Base-by-base conservation (phyloP, 1,140 invertebrate species). In the Lasioglossum baleicum region DNA sequence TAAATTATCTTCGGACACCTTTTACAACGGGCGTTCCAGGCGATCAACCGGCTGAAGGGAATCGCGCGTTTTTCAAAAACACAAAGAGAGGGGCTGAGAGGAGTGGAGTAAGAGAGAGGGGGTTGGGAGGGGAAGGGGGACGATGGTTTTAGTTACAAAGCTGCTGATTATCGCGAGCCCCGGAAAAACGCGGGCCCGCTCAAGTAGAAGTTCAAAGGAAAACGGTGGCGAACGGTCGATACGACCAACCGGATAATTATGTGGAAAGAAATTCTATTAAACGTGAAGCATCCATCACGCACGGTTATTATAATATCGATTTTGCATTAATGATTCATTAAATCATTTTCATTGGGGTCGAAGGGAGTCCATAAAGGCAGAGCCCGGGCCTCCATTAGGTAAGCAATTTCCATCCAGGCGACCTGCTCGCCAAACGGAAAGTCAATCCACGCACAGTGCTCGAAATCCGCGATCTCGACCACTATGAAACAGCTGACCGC, bases 1-100 rank as follows among this genome's bases (percentile, higher is more conserved):
- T 53, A 53, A 53, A 67, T 81, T 90, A 89, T 89, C 87, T 86
- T 75, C 65, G 71, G 74, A 60, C 70, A 82, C 82, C 75, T 82
- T 68, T 64, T 65, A 82, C 66, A 65, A 53, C 51, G 56, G 40
- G 68, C 60, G 35, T 76, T 79, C 51, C 42, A 40, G 64, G 65
- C 58, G 79, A 85, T 85, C 65, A 7, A 17, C 61, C 20, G 81
- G 68, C 77, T 20, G 66, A 78, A 78, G 56, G 75, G 73, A 53
- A 78, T 53, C 63, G 69, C 40, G 75, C 58, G 60, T 83, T 61
- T 53, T 53, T 35, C 35, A 35, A 31, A 56, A 66, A 53, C 60
- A 84, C 68, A 56, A 61, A 40, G 65, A 53, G 40, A 53, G 66
- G 8, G 56, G 22, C 7, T 6, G 17, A 20, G 7, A n/a, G 20